Evolutionary conservation across 2,113 vertebrate genomes (phyloP).

Genomic region (Serinus canaria): DNA sequence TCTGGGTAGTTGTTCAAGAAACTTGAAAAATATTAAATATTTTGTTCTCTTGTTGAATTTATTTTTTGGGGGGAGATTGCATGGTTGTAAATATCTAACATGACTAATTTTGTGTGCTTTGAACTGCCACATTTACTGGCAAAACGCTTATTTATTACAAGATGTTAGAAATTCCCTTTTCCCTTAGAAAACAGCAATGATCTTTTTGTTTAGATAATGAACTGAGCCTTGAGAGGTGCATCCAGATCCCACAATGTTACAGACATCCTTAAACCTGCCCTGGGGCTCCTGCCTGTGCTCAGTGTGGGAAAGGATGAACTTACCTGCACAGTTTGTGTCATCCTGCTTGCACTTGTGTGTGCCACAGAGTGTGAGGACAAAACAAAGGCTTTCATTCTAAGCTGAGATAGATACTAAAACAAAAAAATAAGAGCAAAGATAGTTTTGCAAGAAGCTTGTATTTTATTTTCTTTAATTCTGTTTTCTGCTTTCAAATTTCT

Average conservation of each 20-base stretch:
- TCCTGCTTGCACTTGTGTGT: neutral
- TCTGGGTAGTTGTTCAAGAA: neutral
- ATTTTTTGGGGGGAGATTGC: neutral
- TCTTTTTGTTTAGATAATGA: neutral
- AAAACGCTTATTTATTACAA: neutral
- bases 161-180: neutral
- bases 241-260: neutral
- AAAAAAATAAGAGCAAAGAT: neutral
- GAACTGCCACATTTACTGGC: neutral
- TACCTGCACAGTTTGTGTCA: neutral
- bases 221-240: neutral
- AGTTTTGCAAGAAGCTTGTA: neutral
- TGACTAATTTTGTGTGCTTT: neutral
- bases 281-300: rapidly evolving
- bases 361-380: neutral
- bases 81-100: neutral
- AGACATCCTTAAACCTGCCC: neutral
- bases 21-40: too few species aligned
- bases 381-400: neutral
- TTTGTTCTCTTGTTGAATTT: neutral
- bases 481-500: neutral
- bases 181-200: neutral
- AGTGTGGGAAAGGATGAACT: neutral
- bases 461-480: neutral
- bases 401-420: neutral